Percentiles rank a stretch among this genome's conserved stretches.
Evolutionary conservation across 2,113 vertebrate species (phyloP).

Genomic region (Oreochromis niloticus): DNA sequence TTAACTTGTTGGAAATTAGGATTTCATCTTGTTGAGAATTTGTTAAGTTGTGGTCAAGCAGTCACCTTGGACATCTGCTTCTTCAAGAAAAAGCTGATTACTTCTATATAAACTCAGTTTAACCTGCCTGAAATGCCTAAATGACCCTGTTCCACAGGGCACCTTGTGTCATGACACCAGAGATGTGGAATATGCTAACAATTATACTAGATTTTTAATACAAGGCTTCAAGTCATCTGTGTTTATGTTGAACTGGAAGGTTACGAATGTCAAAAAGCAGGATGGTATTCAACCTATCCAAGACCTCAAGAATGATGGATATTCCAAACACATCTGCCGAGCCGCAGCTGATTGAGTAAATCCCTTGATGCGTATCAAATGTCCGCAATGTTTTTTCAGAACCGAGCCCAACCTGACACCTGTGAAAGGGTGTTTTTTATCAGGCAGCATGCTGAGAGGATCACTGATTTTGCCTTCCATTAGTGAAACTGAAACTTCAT

Average conservation of each 20-base stretch:
- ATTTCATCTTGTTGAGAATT: neutral
- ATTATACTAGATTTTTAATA: neutral
- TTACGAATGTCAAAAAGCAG: neutral
- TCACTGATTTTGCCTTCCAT: neutral
- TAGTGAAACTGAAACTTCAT: neutral
- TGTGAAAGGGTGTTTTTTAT: neutral
- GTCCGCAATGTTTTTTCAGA: neutral
- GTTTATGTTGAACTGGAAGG: neutral
- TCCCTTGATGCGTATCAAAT: neutral
- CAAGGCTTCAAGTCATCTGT: neutral
- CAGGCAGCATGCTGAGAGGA: neutral
- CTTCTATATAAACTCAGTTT: neutral
- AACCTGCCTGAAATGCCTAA: neutral
- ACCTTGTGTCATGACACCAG: neutral
- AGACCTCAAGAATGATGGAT: neutral
- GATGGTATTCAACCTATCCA: neutral
- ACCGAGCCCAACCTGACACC: neutral
- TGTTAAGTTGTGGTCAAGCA: neutral
- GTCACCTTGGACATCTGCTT: neutral
- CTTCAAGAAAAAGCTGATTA: neutral
- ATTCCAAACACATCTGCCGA: conserved; percentile 7
- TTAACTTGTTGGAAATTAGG: neutral
- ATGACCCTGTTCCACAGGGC: neutral
- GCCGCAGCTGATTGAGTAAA: neutral
- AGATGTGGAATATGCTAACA: conserved; percentile 1